Conservation (phyloP, 2,113 vertebrate genomes). For the Indri indri region DNA sequence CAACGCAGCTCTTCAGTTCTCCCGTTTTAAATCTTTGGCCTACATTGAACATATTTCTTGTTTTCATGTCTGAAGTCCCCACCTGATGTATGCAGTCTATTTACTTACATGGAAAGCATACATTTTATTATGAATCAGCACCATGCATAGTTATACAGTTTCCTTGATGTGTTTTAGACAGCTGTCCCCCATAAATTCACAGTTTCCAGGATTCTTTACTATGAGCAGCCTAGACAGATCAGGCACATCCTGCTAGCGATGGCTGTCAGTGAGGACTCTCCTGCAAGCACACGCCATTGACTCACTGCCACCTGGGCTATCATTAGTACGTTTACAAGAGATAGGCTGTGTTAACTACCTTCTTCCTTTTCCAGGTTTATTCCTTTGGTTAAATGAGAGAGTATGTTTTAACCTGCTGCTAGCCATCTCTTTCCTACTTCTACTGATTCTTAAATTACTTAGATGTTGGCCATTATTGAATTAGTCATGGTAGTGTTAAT, state of each 20-base stretch:
- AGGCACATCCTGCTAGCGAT: too few relatives aligned
- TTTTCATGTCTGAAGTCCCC: neutral
- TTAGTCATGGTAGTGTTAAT: neutral
- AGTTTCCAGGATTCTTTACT: neutral
- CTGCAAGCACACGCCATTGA: neutral
- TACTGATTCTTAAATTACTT: neutral
- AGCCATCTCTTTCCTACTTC: neutral
- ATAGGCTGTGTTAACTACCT: too few relatives aligned
- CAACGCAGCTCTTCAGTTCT: too few relatives aligned
- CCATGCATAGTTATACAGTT: neutral
- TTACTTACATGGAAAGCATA: too few relatives aligned
- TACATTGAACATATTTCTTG: neutral
- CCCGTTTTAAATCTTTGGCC: neutral
- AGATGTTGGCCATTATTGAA: neutral
- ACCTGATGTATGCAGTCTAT: neutral
- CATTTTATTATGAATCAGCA: neutral
- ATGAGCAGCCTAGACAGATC: neutral
- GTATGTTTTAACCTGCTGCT: neutral
- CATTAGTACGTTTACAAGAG: neutral
- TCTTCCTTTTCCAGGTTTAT: neutral
- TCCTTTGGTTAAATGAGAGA: neutral
- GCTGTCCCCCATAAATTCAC: neutral
- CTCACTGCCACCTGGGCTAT: neutral
- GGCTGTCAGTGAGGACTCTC: neutral
- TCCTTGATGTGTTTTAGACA: neutral